Evolutionary conservation across 2,113 vertebrate genomes (phyloP).

Genomic region (Notothenia coriiceps): DNA sequence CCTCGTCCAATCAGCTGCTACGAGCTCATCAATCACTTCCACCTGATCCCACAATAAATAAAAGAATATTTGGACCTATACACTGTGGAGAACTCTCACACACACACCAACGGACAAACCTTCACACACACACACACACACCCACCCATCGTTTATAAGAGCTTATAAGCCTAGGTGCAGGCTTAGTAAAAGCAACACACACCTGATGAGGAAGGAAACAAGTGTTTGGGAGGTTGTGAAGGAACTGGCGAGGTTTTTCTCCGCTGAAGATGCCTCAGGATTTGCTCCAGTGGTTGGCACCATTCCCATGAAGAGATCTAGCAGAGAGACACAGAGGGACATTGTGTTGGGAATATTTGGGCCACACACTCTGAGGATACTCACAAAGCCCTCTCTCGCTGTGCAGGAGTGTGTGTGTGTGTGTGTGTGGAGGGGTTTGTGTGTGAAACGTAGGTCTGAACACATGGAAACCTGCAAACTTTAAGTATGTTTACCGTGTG

Average conservation of each 20-base stretch:
- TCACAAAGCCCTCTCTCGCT: slow-evolving; percentile 37
- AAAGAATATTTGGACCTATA: slow-evolving; percentile 45
- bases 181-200: slow-evolving; percentile 19
- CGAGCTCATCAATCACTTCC: slow-evolving; percentile 11
- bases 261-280: slow-evolving; percentile 26
- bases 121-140: too few relatives aligned
- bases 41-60: slow-evolving; percentile 14
- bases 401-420: background rate
- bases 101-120: background rate
- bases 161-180: slow-evolving; percentile 29
- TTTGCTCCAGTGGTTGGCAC: slow-evolving; percentile 19
- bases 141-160: slow-evolving; percentile 26
- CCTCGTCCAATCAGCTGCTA: slow-evolving; percentile 17
- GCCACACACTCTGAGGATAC: slow-evolving; percentile 28
- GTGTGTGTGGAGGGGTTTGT: background rate
- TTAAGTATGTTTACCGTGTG: slow-evolving; percentile 3
- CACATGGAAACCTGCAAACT: slow-evolving; percentile 26
- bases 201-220: slow-evolving; percentile 15
- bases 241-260: slow-evolving; percentile 23
- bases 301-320: slow-evolving; percentile 25
- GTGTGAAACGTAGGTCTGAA: slow-evolving; percentile 1
- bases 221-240: slow-evolving; percentile 14
- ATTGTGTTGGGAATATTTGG: slow-evolving; percentile 46
- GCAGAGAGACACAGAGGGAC: slow-evolving; percentile 41
- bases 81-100: slow-evolving; percentile 61